phyloP scores from a whole-genome alignment of 2,113 vertebrate genomes.

The Aspiorhynchus laticeps region DNA sequence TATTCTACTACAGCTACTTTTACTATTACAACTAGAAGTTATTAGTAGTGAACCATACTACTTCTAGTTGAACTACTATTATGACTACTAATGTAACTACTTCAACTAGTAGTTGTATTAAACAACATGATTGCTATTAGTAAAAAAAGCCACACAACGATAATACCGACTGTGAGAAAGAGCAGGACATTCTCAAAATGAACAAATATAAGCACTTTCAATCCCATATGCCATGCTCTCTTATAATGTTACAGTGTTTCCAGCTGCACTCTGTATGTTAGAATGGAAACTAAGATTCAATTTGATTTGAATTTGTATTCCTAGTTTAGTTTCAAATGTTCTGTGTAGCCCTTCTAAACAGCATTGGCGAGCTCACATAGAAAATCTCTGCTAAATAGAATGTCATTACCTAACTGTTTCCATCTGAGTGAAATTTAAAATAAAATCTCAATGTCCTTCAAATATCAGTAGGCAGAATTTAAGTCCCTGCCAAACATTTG shows the following conservation, averaged over 20 bases:
- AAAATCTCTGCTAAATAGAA: not conserved
- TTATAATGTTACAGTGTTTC: constrained; percentile 1
- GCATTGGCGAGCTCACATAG: constrained; percentile 2
- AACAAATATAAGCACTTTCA: not conserved
- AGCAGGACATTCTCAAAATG: no score
- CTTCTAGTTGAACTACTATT: not conserved
- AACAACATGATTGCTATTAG: not conserved
- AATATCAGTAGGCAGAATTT: not conserved
- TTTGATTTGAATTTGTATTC: not conserved
- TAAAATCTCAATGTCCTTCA: not conserved
- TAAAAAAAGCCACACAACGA: not conserved
- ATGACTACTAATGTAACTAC: not conserved
- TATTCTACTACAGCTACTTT: not conserved
- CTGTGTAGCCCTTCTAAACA: not conserved
- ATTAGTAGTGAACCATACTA: not conserved
- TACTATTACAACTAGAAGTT: not conserved
- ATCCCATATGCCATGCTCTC: not conserved
- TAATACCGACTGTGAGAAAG: not conserved
- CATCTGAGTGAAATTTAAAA: not conserved
- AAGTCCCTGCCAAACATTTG: not conserved
- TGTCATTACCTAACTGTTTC: constrained; percentile 25
- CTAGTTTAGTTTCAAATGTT: not conserved
- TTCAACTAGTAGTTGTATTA: not conserved
- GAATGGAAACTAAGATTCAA: not conserved
- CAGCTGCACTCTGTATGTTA: constrained; percentile 1